Conservation (phyloP, 2,888 invertebrate species). For the Agonopterix alstromeriana region DNA sequence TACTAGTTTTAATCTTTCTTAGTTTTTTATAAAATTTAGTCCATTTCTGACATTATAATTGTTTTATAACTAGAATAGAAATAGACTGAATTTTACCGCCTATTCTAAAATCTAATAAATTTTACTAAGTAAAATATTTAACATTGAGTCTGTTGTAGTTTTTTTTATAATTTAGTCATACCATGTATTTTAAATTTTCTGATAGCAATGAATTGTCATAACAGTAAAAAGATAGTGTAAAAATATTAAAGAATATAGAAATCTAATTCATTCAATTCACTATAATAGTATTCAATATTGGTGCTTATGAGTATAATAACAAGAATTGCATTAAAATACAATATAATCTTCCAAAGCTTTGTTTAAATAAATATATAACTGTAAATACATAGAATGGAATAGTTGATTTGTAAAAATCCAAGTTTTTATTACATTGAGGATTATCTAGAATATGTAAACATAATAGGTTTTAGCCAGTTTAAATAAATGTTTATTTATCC, state of each 20-base stretch:
- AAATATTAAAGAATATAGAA: not conserved
- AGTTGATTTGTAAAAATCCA: conserved; percentile 6
- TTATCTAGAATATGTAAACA: too few relatives aligned
- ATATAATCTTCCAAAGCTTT: conserved; percentile 15
- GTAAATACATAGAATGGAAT: not conserved
- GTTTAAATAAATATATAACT: conserved; percentile 5
- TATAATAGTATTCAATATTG: conserved; percentile 43
- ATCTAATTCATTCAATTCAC: conserved; percentile 7
- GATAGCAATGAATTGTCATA: too few relatives aligned
- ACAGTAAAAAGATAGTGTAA: too few relatives aligned
- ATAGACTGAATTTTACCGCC: conserved; percentile 1
- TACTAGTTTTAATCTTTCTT: too few relatives aligned
- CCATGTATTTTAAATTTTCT: too few relatives aligned
- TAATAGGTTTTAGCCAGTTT: too few relatives aligned
- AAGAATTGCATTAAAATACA: conserved; percentile 25
- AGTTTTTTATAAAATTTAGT: not conserved
- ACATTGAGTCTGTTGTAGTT: too few relatives aligned
- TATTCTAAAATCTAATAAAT: not conserved
- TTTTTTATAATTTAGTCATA: too few relatives aligned
- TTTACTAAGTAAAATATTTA: not conserved
- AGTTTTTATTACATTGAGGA: too few relatives aligned
- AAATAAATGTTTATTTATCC: conserved; percentile 4
- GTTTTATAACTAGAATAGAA: not conserved
- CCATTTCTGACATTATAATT: conserved; percentile 1
- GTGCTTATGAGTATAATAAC: conserved; percentile 50